A percentile compares a stretch with the other conserved stretches of the same genome.
These are phyloP conservation scores for Athetis lepigone DNA, from an alignment of 2,888 invertebrate genomes.

Conservation along the genomic window DNA sequence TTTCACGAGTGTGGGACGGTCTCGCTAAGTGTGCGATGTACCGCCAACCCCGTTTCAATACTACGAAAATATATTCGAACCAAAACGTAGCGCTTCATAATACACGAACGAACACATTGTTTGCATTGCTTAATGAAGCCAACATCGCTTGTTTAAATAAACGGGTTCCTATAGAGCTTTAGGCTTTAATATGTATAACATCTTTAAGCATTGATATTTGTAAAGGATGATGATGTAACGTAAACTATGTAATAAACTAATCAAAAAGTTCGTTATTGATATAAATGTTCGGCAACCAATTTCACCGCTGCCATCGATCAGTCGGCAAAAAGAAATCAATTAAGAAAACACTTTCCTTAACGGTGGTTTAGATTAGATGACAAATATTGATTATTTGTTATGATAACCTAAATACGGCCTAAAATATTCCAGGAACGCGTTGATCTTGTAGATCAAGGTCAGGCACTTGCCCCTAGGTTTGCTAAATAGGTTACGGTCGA, in stretches of 20 bases:
- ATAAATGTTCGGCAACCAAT: slow-evolving; percentile 5
- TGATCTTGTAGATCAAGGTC: slow-evolving; percentile 65
- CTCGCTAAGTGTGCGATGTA: slow-evolving; percentile 37
- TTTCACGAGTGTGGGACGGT: slow-evolving; percentile 26
- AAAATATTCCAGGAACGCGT: slow-evolving; percentile 52
- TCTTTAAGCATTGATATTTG: neutral
- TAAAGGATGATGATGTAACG: neutral
- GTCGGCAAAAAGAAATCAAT: slow-evolving; percentile 21
- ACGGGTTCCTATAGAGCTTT: slow-evolving; percentile 32
- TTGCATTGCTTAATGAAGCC: slow-evolving; percentile 52
- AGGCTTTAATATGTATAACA: slow-evolving; percentile 25
- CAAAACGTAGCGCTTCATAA: slow-evolving; percentile 33
- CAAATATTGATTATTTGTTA: slow-evolving; percentile 41
- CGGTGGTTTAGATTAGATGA: slow-evolving; percentile 12
- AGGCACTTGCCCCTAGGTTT: slow-evolving; percentile 49
- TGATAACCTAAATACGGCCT: slow-evolving; percentile 40
- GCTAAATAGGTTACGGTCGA: slow-evolving; percentile 60
- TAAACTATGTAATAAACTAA: neutral
- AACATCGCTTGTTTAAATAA: slow-evolving; percentile 44
- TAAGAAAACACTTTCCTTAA: slow-evolving; percentile 19
- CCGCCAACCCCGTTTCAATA: slow-evolving; percentile 36
- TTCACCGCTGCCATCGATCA: slow-evolving; percentile 6
- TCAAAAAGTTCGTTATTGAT: slow-evolving; percentile 2
- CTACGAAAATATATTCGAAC: slow-evolving; percentile 48
- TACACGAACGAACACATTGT: slow-evolving; percentile 52